These are phyloP conservation scores for Galerucella calmariensis DNA, from an alignment of 2,888 invertebrate species.

Conservation along the genomic window DNA sequence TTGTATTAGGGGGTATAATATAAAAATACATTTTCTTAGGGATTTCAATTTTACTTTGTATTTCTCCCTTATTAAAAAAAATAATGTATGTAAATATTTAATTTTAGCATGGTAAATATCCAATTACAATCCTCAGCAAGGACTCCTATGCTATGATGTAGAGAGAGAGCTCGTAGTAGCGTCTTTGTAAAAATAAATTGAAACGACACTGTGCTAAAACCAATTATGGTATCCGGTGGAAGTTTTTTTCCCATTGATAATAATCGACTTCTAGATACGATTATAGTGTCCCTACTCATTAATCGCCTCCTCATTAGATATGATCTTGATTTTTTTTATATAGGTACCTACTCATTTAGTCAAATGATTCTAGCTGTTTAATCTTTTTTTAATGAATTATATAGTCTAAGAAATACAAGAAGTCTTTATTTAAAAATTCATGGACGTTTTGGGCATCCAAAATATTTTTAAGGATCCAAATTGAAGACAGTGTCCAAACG, in stretches of 20 bases:
- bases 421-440: neutral
- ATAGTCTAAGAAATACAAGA: neutral
- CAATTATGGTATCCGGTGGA: slow-evolving; percentile 3
- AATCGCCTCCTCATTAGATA: slow-evolving; percentile 2
- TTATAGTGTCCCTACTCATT: neutral
- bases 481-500: too few relatives aligned
- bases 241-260: neutral
- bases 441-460: neutral
- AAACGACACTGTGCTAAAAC: neutral
- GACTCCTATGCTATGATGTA: too few relatives aligned
- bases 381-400: neutral
- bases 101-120: too few relatives aligned
- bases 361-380: neutral
- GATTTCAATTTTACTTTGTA: too few relatives aligned
- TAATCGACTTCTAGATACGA: slow-evolving; percentile 3
- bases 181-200: too few relatives aligned
- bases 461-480: too few relatives aligned
- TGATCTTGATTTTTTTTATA: neutral
- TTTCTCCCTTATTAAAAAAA: too few relatives aligned
- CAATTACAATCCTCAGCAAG: too few relatives aligned
- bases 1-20: too few relatives aligned
- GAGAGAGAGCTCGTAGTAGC: too few relatives aligned
- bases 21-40: too few relatives aligned
- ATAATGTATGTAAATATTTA: too few relatives aligned
- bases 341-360: neutral